Evolutionary conservation across 2,113 vertebrate genomes (phyloP).

Genomic region (Tychaedon coryphoeus): DNA sequence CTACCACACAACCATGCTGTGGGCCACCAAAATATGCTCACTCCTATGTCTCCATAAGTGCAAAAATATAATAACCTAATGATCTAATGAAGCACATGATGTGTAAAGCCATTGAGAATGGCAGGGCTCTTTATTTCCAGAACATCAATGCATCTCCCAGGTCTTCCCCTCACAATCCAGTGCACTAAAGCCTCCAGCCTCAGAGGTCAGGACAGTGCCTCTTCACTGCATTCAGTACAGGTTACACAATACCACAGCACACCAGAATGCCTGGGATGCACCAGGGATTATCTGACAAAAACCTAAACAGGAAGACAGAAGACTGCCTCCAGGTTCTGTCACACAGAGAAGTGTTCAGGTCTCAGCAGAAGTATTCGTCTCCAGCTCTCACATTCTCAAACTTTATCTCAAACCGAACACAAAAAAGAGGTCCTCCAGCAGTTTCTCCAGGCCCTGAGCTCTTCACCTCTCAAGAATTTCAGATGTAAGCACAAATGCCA

Average conservation of each 20-base stretch:
- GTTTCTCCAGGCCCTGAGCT: neutral
- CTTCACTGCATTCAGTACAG: neutral
- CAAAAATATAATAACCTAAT: neutral
- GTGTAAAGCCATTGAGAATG: neutral
- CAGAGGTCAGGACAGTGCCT: rapidly evolving
- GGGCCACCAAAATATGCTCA: neutral
- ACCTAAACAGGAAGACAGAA: neutral
- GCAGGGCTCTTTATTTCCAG: neutral
- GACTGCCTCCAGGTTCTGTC: neutral
- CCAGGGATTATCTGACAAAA: neutral
- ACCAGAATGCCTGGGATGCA: neutral
- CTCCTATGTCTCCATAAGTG: neutral
- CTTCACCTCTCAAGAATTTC: neutral
- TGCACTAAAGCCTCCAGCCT: neutral
- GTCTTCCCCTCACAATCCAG: neutral
- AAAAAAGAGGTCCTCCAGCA: neutral
- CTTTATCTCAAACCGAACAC: neutral
- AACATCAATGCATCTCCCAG: neutral
- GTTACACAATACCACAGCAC: neutral
- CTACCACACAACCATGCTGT: neutral
- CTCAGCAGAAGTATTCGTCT: neutral
- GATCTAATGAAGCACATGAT: neutral
- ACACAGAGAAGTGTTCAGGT: neutral
- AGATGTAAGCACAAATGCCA: neutral
- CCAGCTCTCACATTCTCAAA: neutral